Base-by-base conservation (phyloP, 2,113 vertebrate species). In the Corythaixoides concolor region DNA sequence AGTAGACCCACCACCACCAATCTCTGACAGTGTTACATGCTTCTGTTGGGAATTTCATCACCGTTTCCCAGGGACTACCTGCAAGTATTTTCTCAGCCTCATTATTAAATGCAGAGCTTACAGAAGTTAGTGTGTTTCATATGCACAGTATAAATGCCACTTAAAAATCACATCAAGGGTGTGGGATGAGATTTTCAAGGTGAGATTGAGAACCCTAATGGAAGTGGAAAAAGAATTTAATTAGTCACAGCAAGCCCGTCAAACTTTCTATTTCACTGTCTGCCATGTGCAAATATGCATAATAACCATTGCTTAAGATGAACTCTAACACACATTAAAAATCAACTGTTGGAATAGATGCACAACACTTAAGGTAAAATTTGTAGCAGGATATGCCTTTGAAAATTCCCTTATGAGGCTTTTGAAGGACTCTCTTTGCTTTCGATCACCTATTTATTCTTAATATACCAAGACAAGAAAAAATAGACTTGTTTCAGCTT, bases 171-270 rank as follows among this genome's bases (percentile, higher is more conserved):
- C 41, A 75, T 92, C 70, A 74, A 94, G 33, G 73, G 30, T 37
- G 83, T 62, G 33, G 66, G 82, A 80, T 93, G 90, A 96, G 35
- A 77, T 93, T 97, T 84, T 92, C 58, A 96, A 95, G 90, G 70
- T 92, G 69, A 90, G 90, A 92, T 52, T 76, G 62, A 88, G 84
- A 92, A 89, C 49, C 58, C 67, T 93, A 94, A 64, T 90, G 82
- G 70, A 85, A 95, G 43, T 15, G 43, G 41, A 37, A 92, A 85
- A 92, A 74, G 47, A 91, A 96, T 75, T 74, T 90, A 87, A 89
- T 92, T 78, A 80, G 43, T 56, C 89, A 93, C 17, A 3, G 63
- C 22, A 92, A 85, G 45, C 37, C 59, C 37, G 67, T 77, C 81
- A 85, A 82, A 63, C 33, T 82, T 89, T 22, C 37, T 66, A 52